Evolutionary conservation across 2,113 vertebrate genomes (phyloP), one percentile per base, ranked within the genome.

Genomic region (Lamprologus sp.): DNA sequence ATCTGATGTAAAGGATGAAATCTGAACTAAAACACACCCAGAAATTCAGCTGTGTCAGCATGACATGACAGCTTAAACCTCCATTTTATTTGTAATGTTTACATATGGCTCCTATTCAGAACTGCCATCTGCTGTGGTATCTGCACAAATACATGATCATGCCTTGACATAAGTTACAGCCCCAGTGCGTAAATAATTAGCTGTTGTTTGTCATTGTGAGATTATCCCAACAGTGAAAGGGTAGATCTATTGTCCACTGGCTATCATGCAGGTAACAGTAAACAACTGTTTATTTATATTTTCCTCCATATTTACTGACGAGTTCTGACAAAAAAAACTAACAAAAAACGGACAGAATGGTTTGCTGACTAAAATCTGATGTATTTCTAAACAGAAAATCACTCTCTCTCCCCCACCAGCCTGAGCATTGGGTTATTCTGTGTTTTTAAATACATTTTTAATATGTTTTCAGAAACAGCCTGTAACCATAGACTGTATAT

Each of bases 41-140:
- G 26, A 55, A 15, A 23, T 54, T 83, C 21, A 31, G 49, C 86
- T 21, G 45, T 55, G 84, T 90, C 84, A 92, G 86, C 79, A 81
- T 17, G 51, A 83, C 77, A 31, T 11, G 26, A 83, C 47, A 84
- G 70, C 40, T 75, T 51, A n/a, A 65, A 56, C 13, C 81, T 85
- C 33, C 40, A 21, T 79, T 51, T 9, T 17, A 85, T 87, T 83
- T 56, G 60, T 54, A 75, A 79, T 55, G 79, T 90, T 86, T 89
- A 77, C 73, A 13, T 79, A 60, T 87, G 90, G 86, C 90, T 87
- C 51, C n/a, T 8, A 15, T 88, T 92, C 90, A 89, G 84, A 89
- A 70, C 19, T 4, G 40, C 89, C 92, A 92, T 92, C 90, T 94
- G 88, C 65, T 84, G 49, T 42, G 35, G 12, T 88, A 81, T 90